A percentile compares a stretch with the other conserved stretches of the same genome.
These are phyloP conservation scores for Typhlichthys eigenmanni DNA, from an alignment of 2,797 vertebrate genomes.

Conservation along the genomic window DNA sequence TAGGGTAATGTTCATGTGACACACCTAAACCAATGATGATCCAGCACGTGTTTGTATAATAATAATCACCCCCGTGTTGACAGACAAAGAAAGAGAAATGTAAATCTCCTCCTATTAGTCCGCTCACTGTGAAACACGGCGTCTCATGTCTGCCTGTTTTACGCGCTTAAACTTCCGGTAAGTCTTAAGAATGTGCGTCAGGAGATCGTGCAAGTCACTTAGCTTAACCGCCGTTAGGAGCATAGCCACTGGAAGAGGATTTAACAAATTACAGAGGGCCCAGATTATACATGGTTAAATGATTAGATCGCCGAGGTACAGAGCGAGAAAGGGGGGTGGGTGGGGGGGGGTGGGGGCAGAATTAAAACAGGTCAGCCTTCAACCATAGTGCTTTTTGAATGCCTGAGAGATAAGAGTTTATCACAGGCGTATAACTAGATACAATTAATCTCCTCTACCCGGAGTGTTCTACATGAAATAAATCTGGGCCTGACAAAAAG, in stretches of 20 bases:
- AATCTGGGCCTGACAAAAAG: constrained; percentile 71
- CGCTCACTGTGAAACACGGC: constrained; percentile 6
- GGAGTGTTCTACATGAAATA: constrained; percentile 65
- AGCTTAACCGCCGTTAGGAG: constrained; percentile 1
- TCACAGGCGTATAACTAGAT: constrained; percentile 72
- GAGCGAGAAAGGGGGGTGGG: constrained; percentile 26
- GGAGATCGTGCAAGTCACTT: constrained; percentile 5
- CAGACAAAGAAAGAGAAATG: not conserved
- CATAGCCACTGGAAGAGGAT: constrained; percentile 41
- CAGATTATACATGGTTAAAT: constrained; percentile 68
- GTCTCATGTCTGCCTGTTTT: constrained; percentile 34
- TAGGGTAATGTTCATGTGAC: too few species aligned
- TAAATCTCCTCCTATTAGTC: constrained; percentile 29
- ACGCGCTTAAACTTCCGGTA: constrained; percentile 36
- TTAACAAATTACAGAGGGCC: constrained; percentile 49
- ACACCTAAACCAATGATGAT: too few species aligned
- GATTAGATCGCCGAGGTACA: constrained; percentile 67
- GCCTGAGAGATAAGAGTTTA: constrained; percentile 73
- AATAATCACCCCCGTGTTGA: constrained; percentile 11
- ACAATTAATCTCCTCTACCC: constrained; percentile 73
- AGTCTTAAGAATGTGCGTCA: constrained; percentile 13
- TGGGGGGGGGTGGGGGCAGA: not conserved
- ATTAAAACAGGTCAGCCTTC: constrained; percentile 71
- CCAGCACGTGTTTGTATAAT: too few species aligned
- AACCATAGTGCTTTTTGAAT: constrained; percentile 62